Base-by-base conservation (phyloP, 2,797 vertebrate genomes). In the Sebastes matsubarae region DNA sequence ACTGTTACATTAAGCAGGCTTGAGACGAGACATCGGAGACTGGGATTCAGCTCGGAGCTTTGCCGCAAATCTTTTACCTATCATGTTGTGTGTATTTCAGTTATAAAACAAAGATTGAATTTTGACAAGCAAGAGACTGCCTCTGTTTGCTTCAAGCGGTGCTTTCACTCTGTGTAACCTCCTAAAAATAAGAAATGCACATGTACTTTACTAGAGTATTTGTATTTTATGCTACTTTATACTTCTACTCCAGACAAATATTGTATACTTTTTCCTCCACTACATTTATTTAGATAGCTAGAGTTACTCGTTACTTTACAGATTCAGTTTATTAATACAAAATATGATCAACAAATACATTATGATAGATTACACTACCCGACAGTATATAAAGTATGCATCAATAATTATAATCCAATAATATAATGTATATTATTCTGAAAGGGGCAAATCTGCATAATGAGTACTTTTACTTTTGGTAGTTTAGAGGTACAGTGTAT, bases 81-180 rank as follows among this genome's bases (percentile, higher is more conserved):
- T 88, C 87, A 75, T 25, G 6, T 42, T 75, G 50, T 32, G 36
- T 72, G 72, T 29, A 42, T 69, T 81, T 85, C 68, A 68, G 36
- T 81, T 65, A 46, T 14, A 69, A 84, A 73, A 79, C 42, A 59
- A 72, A 79, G 70, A 63, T 61, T 77, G 25, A 68, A 81, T 72
- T 89, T 79, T 85, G 79, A 83, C 55, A 77, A 76, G 77, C 22
- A 68, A 57, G 69, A 54, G 58, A 54, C 71, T 52, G 61, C 32
- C 60, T 82, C 32, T 64, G 55, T 68, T 76, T 75, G 82, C 86
- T 81, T 71, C 14, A 25, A 85, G 85, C 71, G 5, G 32, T 22
- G 55, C 79, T 77, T 89, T 87, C 58, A 85, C 75, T 85, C 64
- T 73, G 57, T 52, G 75, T 80, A 79, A 81, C 68, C 70, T 72